Evolutionary conservation across 2,888 invertebrate genomes (phyloP).

Genomic region (Epirrhoe alternata): DNA sequence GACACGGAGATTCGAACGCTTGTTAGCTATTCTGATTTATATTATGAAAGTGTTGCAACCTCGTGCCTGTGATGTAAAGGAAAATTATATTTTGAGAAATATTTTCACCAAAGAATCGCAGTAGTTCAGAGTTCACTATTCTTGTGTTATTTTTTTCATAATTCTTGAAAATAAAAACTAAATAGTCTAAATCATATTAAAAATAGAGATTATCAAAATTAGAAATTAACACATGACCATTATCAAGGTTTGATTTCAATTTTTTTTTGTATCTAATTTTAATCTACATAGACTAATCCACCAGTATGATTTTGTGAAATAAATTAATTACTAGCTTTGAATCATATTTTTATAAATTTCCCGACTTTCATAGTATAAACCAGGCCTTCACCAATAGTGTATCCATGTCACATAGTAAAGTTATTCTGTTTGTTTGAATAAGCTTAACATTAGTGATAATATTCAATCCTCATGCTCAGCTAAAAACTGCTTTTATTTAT

Average conservation of each 20-base stretch:
- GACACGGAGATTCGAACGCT: slow-evolving; percentile 13
- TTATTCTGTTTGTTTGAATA: slow-evolving; percentile 17
- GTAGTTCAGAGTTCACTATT: slow-evolving; percentile 5
- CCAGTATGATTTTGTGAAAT: background rate
- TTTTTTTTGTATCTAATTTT: background rate
- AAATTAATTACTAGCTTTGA: background rate
- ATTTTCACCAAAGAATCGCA: slow-evolving; percentile 17
- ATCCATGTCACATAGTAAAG: slow-evolving; percentile 7
- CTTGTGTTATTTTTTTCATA: background rate
- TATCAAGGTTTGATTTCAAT: background rate
- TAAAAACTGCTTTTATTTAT: slow-evolving; percentile 28
- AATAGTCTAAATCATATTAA: too few species aligned
- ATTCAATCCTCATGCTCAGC: slow-evolving; percentile 45
- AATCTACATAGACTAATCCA: too few species aligned
- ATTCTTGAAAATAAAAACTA: background rate
- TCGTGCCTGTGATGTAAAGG: slow-evolving; percentile 27
- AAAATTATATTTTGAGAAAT: slow-evolving; percentile 27
- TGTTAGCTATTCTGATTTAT: slow-evolving; percentile 23
- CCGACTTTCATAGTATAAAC: slow-evolving; percentile 24
- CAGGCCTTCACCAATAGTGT: slow-evolving; percentile 17
- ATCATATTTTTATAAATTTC: background rate
- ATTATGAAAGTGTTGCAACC: slow-evolving; percentile 22
- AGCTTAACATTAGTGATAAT: slow-evolving; percentile 28
- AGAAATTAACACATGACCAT: too few species aligned
- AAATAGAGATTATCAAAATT: too few species aligned